Conservation (phyloP, 1,140 invertebrate genomes). For the Bombus consobrinus region DNA sequence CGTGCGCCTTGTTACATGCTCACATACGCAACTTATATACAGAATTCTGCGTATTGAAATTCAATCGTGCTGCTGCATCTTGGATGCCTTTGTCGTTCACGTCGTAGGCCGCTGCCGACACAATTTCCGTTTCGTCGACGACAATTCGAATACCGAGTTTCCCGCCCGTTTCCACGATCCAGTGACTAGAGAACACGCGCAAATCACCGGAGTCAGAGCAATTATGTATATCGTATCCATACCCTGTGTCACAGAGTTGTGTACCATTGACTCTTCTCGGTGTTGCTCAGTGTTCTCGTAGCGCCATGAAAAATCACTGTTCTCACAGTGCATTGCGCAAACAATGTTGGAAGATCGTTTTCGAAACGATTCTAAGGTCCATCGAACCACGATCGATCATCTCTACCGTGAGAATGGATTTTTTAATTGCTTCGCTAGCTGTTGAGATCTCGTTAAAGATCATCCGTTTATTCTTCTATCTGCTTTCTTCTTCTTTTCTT, state of each 20-base stretch:
- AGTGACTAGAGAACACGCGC: background rate
- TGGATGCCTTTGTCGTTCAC: conserved; percentile 69
- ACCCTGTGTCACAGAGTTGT: background rate
- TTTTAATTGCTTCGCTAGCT: conserved; percentile 13
- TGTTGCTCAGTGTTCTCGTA: background rate
- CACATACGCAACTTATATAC: too few species aligned
- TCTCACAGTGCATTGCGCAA: background rate
- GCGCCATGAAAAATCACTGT: background rate
- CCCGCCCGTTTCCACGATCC: conserved; percentile 37
- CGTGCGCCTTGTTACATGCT: too few species aligned
- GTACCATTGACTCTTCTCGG: too few species aligned
- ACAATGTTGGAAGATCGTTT: background rate
- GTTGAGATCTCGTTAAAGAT: conserved; percentile 24
- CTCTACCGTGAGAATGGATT: conserved; percentile 35
- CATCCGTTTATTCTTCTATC: background rate
- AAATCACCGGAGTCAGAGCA: conserved; percentile 43
- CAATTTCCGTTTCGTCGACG: conserved; percentile 68
- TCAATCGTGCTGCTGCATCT: conserved; percentile 70
- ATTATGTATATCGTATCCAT: conserved; percentile 58
- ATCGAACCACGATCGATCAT: conserved; percentile 15
- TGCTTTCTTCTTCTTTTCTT: background rate
- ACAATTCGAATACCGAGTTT: conserved; percentile 54
- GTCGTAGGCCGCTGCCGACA: conserved; percentile 63
- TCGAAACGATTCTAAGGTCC: conserved; percentile 3
- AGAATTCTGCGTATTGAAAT: conserved; percentile 70